Base-by-base conservation (phyloP, 2,888 invertebrate genomes). In the Panorpa germanica region DNA sequence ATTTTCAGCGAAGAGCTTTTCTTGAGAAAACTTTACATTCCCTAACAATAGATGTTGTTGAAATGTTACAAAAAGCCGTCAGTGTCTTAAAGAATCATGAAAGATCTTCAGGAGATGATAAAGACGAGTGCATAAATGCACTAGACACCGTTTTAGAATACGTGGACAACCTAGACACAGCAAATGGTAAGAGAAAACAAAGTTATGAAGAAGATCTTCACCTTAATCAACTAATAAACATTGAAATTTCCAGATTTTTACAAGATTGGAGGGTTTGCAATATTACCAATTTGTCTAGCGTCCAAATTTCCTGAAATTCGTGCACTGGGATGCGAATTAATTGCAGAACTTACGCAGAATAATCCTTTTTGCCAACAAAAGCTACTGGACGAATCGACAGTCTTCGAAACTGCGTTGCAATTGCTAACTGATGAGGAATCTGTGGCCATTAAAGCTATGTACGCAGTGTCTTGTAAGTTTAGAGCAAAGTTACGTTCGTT, bases 311-410 rank as follows among this genome's bases (percentile, higher is more conserved):
- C 59, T 0, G 57, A 63, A 11, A 56, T 90, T 1, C 59, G 77
- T 19, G 60, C 66, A 35, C 53, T 58, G 21, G 65, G 74, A 3
- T 71, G 76, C 8, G 63, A 70, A 16, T 52, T 86, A 9, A 55
- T 90, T 3, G 86, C 76, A 0, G 76, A 75, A 42, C 49, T 85
- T 33, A 70, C 76, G 19, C 90, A 91, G 53, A 86, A 90, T 53
- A 88, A 90, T 54, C 69, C 74, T 0, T 75, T 65, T 46, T 82
- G 82, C 41, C 90, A 91, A 49, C 52, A 65, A 15, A 58, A 62
- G 23, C 67, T 74, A n/a, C 40, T 80, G 4, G n/a, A n/a, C n/a
- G 69, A 75, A 35, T 58, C 62, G 26, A 66, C 69, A 0, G 53
- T 77, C 6, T 50, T 88, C 24, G 65, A 69, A 1, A 54, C 63